Base-by-base conservation (phyloP, 1,140 invertebrate species). In the Philopotamus ludificatus region DNA sequence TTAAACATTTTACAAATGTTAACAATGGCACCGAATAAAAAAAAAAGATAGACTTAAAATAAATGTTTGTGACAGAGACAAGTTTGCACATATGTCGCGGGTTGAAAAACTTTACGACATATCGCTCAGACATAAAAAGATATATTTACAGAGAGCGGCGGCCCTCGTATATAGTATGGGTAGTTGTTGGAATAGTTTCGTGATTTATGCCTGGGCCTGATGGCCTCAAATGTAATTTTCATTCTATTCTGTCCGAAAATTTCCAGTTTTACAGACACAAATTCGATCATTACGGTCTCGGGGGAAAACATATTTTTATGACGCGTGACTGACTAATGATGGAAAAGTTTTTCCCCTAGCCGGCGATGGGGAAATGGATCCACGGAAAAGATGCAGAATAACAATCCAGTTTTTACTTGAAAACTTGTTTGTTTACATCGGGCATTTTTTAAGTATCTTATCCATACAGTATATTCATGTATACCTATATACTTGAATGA, bases 211-310 rank as follows among this genome's bases (percentile, higher is more conserved):
- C 21, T 15, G 26, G 42, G 25, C 44, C 39, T 45, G 57, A 60
- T 60, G 57, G 41, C 42, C 57, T 26, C 42, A 18, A 60, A 60
- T 42, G 57, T 15, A 60, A 60, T 60, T 60, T 47, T 60, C 57
- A 47, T 60, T 60, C 18, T 60, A 44, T 60, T 60, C 41, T 12
- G 4, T 12, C 39, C 41, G 21, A 34, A 25, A 60, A 60, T 47
- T 60, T 60, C 41, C 44, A 21, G 7, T 39, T 15, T 57, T 34
- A 41, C 15, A 57, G n/a, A 34, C 10, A 34, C 4, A 34, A 34
- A 34, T 34, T 34, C 28, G 28, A 34, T 34, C 28, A 34, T 34
- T 34, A 34, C 28, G 12, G n/a, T n/a, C n/a, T n/a, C 12, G 4
- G 12, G 28, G 28, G 12, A 34, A 34, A 34, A 34, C 28, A 34